These are phyloP conservation scores for Cataglyphis rosenhaueri DNA, from an alignment of 2,888 invertebrate genomes.

Conservation along the genomic window DNA sequence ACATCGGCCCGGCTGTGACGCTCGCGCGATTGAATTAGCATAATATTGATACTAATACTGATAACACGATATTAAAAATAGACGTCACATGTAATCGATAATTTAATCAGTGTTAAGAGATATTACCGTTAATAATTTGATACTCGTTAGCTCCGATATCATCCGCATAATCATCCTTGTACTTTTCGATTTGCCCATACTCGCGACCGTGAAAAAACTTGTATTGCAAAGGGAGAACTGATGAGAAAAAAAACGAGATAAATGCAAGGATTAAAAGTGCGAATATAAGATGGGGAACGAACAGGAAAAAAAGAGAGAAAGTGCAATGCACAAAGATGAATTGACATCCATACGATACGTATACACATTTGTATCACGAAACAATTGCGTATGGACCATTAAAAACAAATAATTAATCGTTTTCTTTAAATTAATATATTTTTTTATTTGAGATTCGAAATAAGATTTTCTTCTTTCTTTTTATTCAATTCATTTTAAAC, in stretches of 20 bases:
- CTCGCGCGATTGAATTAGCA: conserved; percentile 18
- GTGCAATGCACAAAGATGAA: background rate
- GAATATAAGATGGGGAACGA: conserved; percentile 26
- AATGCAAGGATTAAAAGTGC: background rate
- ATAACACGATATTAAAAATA: conserved; percentile 32
- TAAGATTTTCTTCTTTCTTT: background rate
- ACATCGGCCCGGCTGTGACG: conserved; percentile 10
- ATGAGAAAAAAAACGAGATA: background rate
- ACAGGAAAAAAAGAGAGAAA: background rate
- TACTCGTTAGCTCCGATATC: conserved; percentile 63
- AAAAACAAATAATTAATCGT: background rate
- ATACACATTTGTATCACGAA: conserved; percentile 1
- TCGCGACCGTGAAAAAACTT: conserved; percentile 23
- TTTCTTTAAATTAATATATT: background rate
- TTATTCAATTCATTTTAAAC: background rate
- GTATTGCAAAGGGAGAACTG: background rate
- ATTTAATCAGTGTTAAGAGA: conserved; percentile 53
- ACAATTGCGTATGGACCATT: conserved; percentile 9
- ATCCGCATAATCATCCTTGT: conserved; percentile 27
- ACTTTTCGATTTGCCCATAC: conserved; percentile 38
- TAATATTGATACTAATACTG: conserved; percentile 40
- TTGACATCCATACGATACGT: background rate
- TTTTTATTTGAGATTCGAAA: background rate
- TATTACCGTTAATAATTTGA: conserved; percentile 59
- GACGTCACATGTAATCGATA: conserved; percentile 46